Evolutionary conservation across 1,140 invertebrate species (phyloP).

Genomic region (Drepana arcuata): DNA sequence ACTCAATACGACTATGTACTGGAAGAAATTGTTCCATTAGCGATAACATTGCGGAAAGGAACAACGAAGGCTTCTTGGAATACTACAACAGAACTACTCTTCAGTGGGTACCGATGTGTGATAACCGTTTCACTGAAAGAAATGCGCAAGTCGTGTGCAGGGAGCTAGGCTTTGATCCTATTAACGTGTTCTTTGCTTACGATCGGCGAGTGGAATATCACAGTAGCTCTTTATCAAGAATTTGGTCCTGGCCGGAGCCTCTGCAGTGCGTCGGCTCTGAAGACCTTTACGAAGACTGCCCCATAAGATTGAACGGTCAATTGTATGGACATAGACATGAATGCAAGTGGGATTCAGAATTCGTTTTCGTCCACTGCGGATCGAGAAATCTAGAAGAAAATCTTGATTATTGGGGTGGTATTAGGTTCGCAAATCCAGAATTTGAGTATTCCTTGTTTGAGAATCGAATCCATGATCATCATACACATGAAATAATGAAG

Average conservation of each 20-base stretch:
- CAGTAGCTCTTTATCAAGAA: conserved; percentile 84
- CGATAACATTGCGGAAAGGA: conserved; percentile 62
- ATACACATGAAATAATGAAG: conserved; percentile 79
- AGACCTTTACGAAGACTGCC: conserved; percentile 86
- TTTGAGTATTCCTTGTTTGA: conserved; percentile 92
- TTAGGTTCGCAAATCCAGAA: conserved; percentile 90
- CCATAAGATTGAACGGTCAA: conserved; percentile 90
- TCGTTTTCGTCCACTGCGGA: conserved; percentile 95
- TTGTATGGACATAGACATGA: conserved; percentile 87
- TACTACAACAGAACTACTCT: conserved; percentile 95
- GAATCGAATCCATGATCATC: conserved; percentile 84
- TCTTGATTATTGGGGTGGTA: conserved; percentile 95
- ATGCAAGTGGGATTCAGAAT: conserved; percentile 91
- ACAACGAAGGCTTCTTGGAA: conserved; percentile 90
- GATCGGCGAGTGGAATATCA: conserved; percentile 88
- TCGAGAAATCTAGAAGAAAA: conserved; percentile 79
- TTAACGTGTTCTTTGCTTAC: conserved; percentile 89
- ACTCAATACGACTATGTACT: conserved; percentile 83
- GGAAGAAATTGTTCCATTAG: conserved; percentile 78
- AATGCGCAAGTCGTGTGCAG: conserved; percentile 96
- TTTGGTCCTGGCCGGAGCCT: conserved; percentile 97
- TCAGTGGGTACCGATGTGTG: conserved; percentile 98
- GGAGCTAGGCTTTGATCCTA: conserved; percentile 90
- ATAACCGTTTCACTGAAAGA: conserved; percentile 92
- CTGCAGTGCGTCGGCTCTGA: conserved; percentile 90